phyloP scores from a whole-genome alignment of 2,888 invertebrate species.

The Listrodromus nycthemerus region DNA sequence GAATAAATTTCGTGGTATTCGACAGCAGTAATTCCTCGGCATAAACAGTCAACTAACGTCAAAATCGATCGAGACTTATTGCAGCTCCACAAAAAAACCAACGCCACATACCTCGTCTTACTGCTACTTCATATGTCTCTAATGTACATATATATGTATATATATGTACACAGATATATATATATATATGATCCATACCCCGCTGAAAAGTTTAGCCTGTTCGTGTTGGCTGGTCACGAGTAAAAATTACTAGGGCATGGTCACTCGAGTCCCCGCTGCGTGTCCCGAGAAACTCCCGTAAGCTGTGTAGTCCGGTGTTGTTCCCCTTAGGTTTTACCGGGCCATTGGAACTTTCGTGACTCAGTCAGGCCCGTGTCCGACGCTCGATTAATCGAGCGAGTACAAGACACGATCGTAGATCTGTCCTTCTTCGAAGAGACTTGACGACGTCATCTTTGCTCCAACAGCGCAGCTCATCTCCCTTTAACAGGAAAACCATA shows the following conservation, averaged over 20 bases:
- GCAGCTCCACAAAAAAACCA: conserved; percentile 39
- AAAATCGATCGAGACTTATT: conserved; percentile 59
- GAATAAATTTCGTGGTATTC: conserved; percentile 49
- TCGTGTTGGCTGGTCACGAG: conserved; percentile 65
- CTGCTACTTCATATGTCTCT: conserved; percentile 8
- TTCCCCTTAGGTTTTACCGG: conserved; percentile 41
- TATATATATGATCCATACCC: conserved; percentile 8
- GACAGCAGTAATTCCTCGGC: conserved; percentile 37
- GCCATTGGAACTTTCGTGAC: conserved; percentile 64
- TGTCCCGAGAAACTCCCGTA: conserved; percentile 60
- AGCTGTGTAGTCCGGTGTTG: conserved; percentile 14
- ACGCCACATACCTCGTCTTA: conserved; percentile 39
- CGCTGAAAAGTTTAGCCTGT: conserved; percentile 61
- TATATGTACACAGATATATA: neutral
- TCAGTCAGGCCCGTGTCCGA: conserved; percentile 38
- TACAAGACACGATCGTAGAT: conserved; percentile 51
- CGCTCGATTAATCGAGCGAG: conserved; percentile 43
- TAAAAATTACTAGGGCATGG: conserved; percentile 70
- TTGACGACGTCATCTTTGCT: conserved; percentile 32
- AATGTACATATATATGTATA: conserved; percentile 4
- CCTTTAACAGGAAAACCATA: no score
- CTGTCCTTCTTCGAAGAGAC: conserved; percentile 40
- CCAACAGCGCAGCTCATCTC: conserved; percentile 27
- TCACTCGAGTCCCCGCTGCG: conserved; percentile 62
- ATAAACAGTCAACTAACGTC: conserved; percentile 8